Evolutionary conservation across 1,140 invertebrate genomes (phyloP).

Genomic region (Ephestia elutella): DNA sequence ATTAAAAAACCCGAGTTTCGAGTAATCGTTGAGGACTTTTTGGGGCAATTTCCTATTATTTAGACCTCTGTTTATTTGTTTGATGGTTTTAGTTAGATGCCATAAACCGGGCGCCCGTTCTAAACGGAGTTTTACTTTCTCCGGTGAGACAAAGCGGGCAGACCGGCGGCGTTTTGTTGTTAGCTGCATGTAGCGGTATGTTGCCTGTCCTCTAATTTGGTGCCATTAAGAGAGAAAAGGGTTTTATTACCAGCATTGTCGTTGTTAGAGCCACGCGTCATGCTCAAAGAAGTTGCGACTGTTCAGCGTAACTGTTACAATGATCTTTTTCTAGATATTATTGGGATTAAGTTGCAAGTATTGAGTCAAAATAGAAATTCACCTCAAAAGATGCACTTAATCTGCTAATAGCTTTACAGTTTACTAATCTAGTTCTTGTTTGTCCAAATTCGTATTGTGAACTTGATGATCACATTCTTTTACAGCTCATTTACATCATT

Average conservation of each 20-base stretch:
- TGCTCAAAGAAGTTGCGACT: background rate
- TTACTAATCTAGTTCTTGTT: too few relatives aligned
- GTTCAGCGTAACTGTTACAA: background rate
- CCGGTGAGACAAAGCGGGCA: slow-evolving; percentile 17
- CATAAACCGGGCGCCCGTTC: slow-evolving; percentile 15
- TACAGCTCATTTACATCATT: background rate
- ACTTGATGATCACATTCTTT: too few relatives aligned
- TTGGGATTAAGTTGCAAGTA: background rate
- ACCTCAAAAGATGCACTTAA: too few relatives aligned
- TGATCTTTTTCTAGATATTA: too few relatives aligned
- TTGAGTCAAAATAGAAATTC: too few relatives aligned
- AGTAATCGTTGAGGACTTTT: background rate
- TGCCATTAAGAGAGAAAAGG: slow-evolving; percentile 21
- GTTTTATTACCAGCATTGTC: slow-evolving; percentile 12
- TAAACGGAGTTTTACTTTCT: slow-evolving; percentile 27
- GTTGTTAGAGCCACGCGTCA: slow-evolving; percentile 14
- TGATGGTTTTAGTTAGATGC: background rate
- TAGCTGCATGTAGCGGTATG: slow-evolving; percentile 20
- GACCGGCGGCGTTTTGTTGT: slow-evolving; percentile 10
- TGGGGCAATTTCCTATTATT: slow-evolving; percentile 8
- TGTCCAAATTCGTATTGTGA: too few relatives aligned
- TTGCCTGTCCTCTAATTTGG: slow-evolving; percentile 27
- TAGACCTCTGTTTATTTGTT: slow-evolving; percentile 5
- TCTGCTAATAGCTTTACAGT: too few relatives aligned
- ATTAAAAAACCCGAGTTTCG: background rate